phyloP scores from a whole-genome alignment of 2,888 invertebrate genomes.

The Sesia apiformis region DNA sequence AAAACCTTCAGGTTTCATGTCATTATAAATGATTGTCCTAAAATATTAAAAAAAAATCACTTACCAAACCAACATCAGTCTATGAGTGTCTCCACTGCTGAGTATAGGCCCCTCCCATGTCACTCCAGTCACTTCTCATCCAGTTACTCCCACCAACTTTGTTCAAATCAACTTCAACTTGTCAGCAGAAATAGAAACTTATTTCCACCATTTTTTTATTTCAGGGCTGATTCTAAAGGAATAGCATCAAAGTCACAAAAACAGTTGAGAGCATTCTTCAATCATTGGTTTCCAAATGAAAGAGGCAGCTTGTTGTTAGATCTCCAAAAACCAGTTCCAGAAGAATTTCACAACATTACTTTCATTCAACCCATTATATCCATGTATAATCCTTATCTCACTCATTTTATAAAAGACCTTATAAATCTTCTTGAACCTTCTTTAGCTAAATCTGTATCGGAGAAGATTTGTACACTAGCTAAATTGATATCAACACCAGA shows the following conservation, averaged over 20 bases:
- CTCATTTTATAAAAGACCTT: slow-evolving; percentile 44
- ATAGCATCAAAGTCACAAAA: slow-evolving; percentile 29
- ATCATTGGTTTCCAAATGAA: slow-evolving; percentile 56
- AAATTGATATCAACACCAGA: slow-evolving; percentile 45
- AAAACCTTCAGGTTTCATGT: not conserved
- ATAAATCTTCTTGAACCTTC: slow-evolving; percentile 40
- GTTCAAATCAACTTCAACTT: too few species aligned
- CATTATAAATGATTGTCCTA: not conserved
- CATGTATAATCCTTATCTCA: slow-evolving; percentile 48
- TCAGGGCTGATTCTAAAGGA: slow-evolving; percentile 25
- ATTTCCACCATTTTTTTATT: slow-evolving; percentile 13
- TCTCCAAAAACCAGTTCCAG: slow-evolving; percentile 42
- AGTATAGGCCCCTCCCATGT: too few species aligned
- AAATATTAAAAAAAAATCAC: too few species aligned
- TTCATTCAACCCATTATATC: slow-evolving; percentile 51
- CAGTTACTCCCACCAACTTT: too few species aligned
- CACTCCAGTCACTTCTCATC: too few species aligned
- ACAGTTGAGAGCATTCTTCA: slow-evolving; percentile 40
- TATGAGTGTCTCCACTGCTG: too few species aligned
- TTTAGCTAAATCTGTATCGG: slow-evolving; percentile 28
- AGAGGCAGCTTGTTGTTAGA: slow-evolving; percentile 41
- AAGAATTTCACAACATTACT: slow-evolving; percentile 38
- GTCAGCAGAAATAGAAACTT: too few species aligned
- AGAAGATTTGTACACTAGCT: slow-evolving; percentile 40
- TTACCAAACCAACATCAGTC: too few species aligned